Evolutionary conservation across 2,888 invertebrate genomes (phyloP), one percentile per base, ranked within the genome.

Genomic region (Ectropis crepuscularia): DNA sequence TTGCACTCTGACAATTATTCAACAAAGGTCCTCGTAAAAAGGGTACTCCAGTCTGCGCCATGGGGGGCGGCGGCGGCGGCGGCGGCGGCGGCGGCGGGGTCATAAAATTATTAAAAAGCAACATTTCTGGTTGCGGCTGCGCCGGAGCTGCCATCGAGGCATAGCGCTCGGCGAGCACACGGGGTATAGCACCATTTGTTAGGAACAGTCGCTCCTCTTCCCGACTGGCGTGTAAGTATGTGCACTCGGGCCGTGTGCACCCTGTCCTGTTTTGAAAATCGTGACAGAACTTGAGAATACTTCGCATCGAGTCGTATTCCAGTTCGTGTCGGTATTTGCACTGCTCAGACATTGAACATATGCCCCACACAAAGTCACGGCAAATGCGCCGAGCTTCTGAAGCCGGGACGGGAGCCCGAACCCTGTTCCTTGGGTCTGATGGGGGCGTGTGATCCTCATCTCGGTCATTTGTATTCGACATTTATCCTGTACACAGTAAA

Each of bases 361-460:
- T 86, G 2, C 90, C 92, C 90, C 90, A 89, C 5, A 89, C 78
- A 65, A 78, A 90, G 61, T 89, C 82, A 2, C 88, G 77, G 64
- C 91, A 92, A 55, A 85, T 79, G 54, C 79, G 63, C 46, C 48
- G 57, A 6, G 48, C 12, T 7, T 73, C 70, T 55, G 71, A 60
- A 61, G 50, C 58, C 12, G 74, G 51, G 54, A 72, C 53, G 6
- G 61, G 59, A 60, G 72, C 79, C 28, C 39, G 5, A 5, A 47
- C 47, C 69, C 70, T 73, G 43, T 69, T 57, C 41, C 80, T 71
- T 28, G 78, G 74, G 60, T 80, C 79, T 6, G 76, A 67, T 60
- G 79, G 71, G 65, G 79, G 74, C 73, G 77, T 71, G 78, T 83
- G 86, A 76, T 82, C 79, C 85, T 87, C 88, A 86, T 86, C 82